These are phyloP conservation scores for Neodiprion fabricii DNA, from an alignment of 1,140 invertebrate genomes.

Conservation along the genomic window DNA sequence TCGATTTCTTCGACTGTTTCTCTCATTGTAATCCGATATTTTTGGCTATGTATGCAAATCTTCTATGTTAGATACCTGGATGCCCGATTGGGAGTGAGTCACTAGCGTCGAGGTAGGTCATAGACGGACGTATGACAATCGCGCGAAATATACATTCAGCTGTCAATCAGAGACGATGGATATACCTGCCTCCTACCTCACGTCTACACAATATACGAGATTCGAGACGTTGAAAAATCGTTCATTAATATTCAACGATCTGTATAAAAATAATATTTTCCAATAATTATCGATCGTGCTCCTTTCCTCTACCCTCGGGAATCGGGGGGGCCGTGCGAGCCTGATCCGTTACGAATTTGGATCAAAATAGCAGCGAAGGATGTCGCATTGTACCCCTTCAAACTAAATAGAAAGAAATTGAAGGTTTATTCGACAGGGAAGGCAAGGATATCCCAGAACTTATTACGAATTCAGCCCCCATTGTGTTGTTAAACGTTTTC, in stretches of 20 bases:
- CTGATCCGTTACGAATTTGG: constrained; percentile 1
- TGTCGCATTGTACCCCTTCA: not conserved
- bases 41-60: not conserved
- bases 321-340: not conserved
- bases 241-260: not conserved
- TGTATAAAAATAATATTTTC: constrained; percentile 5
- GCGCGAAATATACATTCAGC: not conserved
- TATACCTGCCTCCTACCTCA: no score
- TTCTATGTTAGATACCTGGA: no score
- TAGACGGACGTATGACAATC: no score
- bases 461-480: not conserved
- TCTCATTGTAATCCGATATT: constrained; percentile 5
- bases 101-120: no score
- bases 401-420: not conserved
- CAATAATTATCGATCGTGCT: not conserved
- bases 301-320: not conserved
- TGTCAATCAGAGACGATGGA: not conserved
- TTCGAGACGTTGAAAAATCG: not conserved
- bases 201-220: not conserved
- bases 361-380: constrained; percentile 2
- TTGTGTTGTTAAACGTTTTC: constrained; percentile 1
- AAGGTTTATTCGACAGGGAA: constrained; percentile 5
- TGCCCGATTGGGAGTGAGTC: no score
- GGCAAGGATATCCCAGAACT: not conserved
- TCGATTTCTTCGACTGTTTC: not conserved